Evolutionary conservation across 2,888 invertebrate species (phyloP).

Genomic region (Dryadula phaetusa): DNA sequence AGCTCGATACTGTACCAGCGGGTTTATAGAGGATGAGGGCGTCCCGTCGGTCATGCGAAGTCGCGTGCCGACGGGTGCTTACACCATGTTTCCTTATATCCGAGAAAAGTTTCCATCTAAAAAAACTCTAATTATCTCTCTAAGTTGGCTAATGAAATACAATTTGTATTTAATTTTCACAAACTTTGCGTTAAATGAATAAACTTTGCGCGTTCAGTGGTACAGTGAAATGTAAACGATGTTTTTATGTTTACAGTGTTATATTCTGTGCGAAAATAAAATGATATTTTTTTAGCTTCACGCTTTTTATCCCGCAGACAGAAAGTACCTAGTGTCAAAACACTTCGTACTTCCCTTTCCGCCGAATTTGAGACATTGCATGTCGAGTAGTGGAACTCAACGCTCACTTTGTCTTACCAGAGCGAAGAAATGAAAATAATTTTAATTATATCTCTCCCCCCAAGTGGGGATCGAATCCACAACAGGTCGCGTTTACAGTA

Average conservation of each 20-base stretch:
- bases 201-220: constrained; percentile 26
- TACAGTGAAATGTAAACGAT: constrained; percentile 25
- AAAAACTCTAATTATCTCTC: constrained; percentile 55
- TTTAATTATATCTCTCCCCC: too few species aligned
- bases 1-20: constrained; percentile 36
- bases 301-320: too few species aligned
- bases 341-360: too few species aligned
- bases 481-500: too few species aligned
- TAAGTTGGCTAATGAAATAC: constrained; percentile 51
- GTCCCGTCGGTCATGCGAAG: constrained; percentile 63
- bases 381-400: too few species aligned
- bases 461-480: too few species aligned
- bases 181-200: constrained; percentile 23
- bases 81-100: constrained; percentile 59
- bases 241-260: constrained; percentile 18
- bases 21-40: constrained; percentile 53
- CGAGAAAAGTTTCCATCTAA: constrained; percentile 61
- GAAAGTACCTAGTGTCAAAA: too few species aligned
- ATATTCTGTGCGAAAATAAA: constrained; percentile 5
- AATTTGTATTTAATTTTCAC: constrained; percentile 41
- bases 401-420: too few species aligned
- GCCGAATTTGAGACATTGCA: too few species aligned
- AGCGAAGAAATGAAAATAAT: too few species aligned
- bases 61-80: constrained; percentile 75
- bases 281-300: too few species aligned